phyloP scores from a whole-genome alignment of 2,888 invertebrate species.

The Melitaea athalia region DNA sequence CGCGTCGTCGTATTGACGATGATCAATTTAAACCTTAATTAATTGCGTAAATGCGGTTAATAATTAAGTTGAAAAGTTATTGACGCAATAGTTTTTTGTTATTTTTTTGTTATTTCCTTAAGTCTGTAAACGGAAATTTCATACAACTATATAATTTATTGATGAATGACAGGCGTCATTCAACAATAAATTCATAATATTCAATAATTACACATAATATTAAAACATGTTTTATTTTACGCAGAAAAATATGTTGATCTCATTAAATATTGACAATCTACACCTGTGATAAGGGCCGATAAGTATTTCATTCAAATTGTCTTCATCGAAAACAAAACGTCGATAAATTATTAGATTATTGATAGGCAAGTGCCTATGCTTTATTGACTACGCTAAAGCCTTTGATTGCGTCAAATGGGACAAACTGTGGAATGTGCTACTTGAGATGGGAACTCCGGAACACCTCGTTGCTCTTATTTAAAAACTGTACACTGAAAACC shows the following conservation, averaged over 20 bases:
- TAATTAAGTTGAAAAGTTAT: constrained; percentile 19
- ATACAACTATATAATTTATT: background rate
- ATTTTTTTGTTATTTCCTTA: constrained; percentile 19
- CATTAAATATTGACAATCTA: constrained; percentile 1
- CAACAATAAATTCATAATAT: background rate
- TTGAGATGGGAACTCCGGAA: too few species aligned
- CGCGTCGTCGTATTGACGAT: constrained; percentile 10
- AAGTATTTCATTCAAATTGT: constrained; percentile 22
- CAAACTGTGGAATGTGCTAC: too few species aligned
- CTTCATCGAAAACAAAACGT: constrained; percentile 18
- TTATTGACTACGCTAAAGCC: too few species aligned
- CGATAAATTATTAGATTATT: constrained; percentile 14
- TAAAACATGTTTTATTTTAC: background rate
- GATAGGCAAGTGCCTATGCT: too few species aligned
- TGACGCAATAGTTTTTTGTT: constrained; percentile 18
- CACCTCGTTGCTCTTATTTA: too few species aligned
- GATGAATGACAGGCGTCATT: too few species aligned
- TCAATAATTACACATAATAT: background rate
- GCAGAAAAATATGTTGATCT: background rate
- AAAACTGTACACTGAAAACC: too few species aligned
- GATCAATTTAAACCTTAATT: constrained; percentile 3
- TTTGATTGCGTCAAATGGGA: too few species aligned
- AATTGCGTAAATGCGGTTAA: constrained; percentile 25
- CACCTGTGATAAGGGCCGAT: constrained; percentile 11
- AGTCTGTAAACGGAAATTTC: constrained; percentile 6